Base-by-base conservation (phyloP, 2,113 vertebrate genomes). In the Xiphorhynchus elegans region DNA sequence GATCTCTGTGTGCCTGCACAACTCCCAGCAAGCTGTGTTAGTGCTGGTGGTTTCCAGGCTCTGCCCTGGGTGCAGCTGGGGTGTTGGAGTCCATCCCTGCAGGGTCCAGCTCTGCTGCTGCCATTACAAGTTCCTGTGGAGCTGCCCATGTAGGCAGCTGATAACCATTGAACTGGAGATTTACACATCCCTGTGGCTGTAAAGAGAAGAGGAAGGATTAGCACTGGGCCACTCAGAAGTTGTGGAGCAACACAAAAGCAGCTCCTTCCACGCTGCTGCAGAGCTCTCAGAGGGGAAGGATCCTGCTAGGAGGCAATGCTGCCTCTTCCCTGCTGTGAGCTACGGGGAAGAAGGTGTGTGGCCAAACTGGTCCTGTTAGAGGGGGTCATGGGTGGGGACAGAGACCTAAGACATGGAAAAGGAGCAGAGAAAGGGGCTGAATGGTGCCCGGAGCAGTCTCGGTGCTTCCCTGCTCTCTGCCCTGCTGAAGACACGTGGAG, bases 1-100 rank as follows among this genome's bases (percentile, higher is more conserved):
- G 44, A 9, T 50, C 4, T 7, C 21, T 14, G 1, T 3, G 28
- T n/a, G 55, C 35, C 70, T 47, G 40, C 37, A 39, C 23, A 5
- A 6, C 37, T 39, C 47, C 25, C 82, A 60, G 56, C 19, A 42
- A 46, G 5, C 28, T 2, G 1, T 0, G 0, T 10, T 10, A 3
- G 46, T 4, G 17, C 4, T 42, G 76, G 28, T 39, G 11, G 55
- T 16, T 73, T 35, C 59, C 92, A 42, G 68, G 3, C 29, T 47
- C 59, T 84, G n/a, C 23, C 18, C 55, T 21, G 81, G 26, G 1
- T 60, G 64, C 7, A 8, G 6, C 8, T 0, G 0, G 17, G 35
- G 23, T 39, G 42, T 9, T 6, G 7, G 55, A 17, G 26, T 8
- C 75, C 2, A 3, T 23, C 50, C 9, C 21, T 1, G 15, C 5